Evolutionary conservation across 2,797 vertebrate genomes (phyloP).

Genomic region (Squalus acanthias): DNA sequence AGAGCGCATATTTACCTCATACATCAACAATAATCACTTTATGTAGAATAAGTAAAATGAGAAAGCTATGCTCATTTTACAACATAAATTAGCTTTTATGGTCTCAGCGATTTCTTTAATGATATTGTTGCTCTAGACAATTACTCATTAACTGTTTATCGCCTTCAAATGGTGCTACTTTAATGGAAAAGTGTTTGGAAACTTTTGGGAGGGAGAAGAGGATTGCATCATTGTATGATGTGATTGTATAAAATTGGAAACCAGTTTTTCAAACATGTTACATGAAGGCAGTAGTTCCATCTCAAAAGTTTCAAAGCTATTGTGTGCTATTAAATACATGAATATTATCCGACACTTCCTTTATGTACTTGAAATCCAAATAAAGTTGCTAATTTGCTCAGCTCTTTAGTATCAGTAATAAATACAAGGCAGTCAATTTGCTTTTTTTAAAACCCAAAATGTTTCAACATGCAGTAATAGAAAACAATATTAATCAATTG

Average conservation of each 20-base stretch:
- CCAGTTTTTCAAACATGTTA: neutral
- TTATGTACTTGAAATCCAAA: neutral
- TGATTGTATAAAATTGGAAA: neutral
- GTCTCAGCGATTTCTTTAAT: neutral
- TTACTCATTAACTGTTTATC: neutral
- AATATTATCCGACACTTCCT: neutral
- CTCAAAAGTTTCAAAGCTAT: neutral
- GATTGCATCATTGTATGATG: neutral
- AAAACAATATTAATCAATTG: neutral
- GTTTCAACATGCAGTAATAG: neutral
- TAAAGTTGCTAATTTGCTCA: neutral
- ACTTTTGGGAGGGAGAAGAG: neutral
- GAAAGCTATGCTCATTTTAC: neutral
- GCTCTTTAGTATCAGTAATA: neutral
- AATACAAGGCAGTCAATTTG: no score
- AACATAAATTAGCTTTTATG: neutral
- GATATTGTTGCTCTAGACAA: neutral
- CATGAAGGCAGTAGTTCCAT: neutral
- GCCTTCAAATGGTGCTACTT: neutral
- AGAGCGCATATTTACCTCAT: neutral
- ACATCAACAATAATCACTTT: neutral
- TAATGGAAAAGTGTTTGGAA: neutral
- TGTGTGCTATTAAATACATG: neutral
- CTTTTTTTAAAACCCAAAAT: no score
- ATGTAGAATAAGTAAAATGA: neutral